Evolutionary conservation across 2,797 vertebrate genomes (phyloP).

Genomic region (Molossus alvarezi): DNA sequence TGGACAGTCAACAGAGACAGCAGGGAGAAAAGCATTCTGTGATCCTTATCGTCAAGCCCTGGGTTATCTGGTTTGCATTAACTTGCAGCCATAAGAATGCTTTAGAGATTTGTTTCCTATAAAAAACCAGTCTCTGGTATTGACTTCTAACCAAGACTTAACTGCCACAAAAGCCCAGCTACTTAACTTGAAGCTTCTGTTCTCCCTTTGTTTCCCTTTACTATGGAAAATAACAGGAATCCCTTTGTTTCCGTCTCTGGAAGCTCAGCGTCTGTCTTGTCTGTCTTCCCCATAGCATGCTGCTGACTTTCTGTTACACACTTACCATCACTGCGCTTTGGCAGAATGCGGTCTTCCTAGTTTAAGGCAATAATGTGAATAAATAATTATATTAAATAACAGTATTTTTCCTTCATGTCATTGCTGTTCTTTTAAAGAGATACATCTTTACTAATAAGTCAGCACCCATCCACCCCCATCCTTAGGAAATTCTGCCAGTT

Average conservation of each 20-base stretch:
- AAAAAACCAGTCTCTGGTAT: conserved; percentile 70
- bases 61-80: conserved; percentile 6
- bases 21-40: neutral
- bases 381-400: conserved; percentile 28
- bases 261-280: neutral
- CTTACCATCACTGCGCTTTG: conserved; percentile 1
- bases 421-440: neutral
- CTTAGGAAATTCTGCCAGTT: conserved; percentile 19
- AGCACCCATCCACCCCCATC: neutral
- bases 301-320: conserved; percentile 23
- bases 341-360: neutral
- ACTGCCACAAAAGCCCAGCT: conserved; percentile 37
- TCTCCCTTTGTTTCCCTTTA: neutral
- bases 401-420: neutral
- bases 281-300: neutral
- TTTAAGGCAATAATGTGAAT: conserved; percentile 30
- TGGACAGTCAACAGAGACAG: neutral
- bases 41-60: neutral
- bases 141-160: conserved; percentile 33
- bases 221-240: conserved; percentile 3
- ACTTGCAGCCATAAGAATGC: conserved; percentile 39
- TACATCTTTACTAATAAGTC: neutral
- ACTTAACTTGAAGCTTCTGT: conserved; percentile 62
- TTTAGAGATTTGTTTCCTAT: conserved; percentile 59
- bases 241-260: neutral